Base-by-base conservation (phyloP, 2,888 invertebrate genomes). In the Heliothis peltigera region DNA sequence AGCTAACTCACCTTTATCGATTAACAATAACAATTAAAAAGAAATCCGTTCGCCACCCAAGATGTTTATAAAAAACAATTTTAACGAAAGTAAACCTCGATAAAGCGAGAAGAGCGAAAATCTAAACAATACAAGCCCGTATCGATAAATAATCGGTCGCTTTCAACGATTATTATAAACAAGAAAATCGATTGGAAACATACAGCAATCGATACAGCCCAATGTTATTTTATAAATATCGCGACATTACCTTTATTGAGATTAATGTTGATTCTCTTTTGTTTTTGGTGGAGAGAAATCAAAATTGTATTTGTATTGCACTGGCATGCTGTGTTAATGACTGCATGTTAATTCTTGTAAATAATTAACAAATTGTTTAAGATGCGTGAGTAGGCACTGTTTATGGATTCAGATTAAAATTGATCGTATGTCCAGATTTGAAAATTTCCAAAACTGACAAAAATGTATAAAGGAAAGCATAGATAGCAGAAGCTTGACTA, bases 121-220 rank as follows among this genome's bases (percentile, higher is more conserved):
- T 83, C 84, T 82, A 87, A 87, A 87, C 87, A 87, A 78, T 77
- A 67, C 58, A 54, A 60, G 54, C 52, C 63, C 75, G 81, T 83
- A 75, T 81, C 80, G 84, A 80, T 82, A 77, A 81, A 80, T 82
- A 77, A 81, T 76, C 75, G 82, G 74, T 74, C 76, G 83, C 79
- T 82, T 83, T 82, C 80, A 85, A 82, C 85, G 84, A 85, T 85
- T 90, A 87, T 86, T 89, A 88, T 91, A 91, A 92, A 91, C 91
- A 92, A 83, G 82, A 86, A 89, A 92, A 92, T 90, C 87, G 87
- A 91, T 91, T 90, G 87, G 87, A 87, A 89, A 90, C 89, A 88
- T 70, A 88, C 82, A 85, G 84, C 81, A 75, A 67, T 44, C 75
- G 79, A 78, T 72, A 81, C 82, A 79, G 65, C 47, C 52, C 57